Percentiles rank a stretch among this genome's conserved stretches.
Conservation (phyloP, 2,113 vertebrate species). For the Platysteira castanea region DNA sequence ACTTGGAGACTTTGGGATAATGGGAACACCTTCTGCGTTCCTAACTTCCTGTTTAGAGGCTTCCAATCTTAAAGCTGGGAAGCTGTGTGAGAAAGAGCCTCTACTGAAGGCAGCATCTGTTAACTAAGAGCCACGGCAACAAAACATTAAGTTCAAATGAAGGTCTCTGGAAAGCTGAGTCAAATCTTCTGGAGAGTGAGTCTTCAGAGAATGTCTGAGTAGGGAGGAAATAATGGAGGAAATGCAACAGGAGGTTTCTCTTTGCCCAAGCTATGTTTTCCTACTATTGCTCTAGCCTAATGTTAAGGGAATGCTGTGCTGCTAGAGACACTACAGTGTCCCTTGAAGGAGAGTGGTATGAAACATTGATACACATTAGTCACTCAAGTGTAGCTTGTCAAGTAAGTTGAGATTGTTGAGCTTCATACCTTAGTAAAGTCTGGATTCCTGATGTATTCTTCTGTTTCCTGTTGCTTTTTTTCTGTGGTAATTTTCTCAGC, state of each 20-base stretch:
- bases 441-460: neutral
- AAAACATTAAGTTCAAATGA: neutral
- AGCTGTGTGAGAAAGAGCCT: neutral
- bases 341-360: neutral
- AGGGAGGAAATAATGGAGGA: neutral
- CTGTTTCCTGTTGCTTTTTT: neutral
- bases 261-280: neutral
- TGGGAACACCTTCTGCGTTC: neutral
- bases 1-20: neutral
- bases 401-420: neutral
- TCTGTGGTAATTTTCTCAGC: neutral
- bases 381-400: neutral
- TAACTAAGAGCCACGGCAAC: neutral
- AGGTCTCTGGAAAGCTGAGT: neutral
- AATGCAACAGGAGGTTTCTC: neutral
- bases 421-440: neutral
- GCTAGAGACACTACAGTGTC: neutral
- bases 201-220: neutral
- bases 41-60: neutral
- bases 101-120: neutral
- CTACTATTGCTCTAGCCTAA: neutral
- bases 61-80: neutral
- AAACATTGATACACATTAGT: neutral
- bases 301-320: neutral
- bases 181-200: neutral